Evolutionary conservation across 1,140 invertebrate species (phyloP), one percentile per base, ranked within the genome.

Genomic region (Latrodectus geometricus): DNA sequence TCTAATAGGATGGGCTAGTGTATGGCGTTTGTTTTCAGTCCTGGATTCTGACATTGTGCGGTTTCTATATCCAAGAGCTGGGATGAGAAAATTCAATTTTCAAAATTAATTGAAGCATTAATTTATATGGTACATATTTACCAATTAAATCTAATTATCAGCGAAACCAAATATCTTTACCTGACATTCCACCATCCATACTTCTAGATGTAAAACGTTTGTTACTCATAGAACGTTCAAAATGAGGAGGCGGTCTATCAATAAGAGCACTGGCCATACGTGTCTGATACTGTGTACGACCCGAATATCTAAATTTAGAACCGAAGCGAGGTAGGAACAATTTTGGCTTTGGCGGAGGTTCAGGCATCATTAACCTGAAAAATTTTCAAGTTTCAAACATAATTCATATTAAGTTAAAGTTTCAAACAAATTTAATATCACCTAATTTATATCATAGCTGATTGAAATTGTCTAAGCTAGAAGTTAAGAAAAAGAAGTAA

Each of bases 261-360:
- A 97, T 96, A 2, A 95, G 94, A 52, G 90, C 89, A 52, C 91
- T 91, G 8, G 94, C 95, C 90, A 96, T 95, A 89, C 96, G 95
- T 20, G 97, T 96, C 92, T 99, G 97, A 91, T 98, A 98, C 91
- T 98, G 96, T 83, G 98, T 99, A 89, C 97, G 93, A 8, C 98
- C 97, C 73, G 96, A 97, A 92, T 98, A 99, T 66, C 97, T 94
- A 92, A 98, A 99, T 89, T 96, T 96, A 21, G 97, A 98, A 20
- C 97, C 97, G 88, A 99, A 94, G 89, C 96, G 93, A 81, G 97
- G 97, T 65, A 92, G 89, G 90, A 98, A 95, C 87, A 97, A 90
- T 72, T 95, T 94, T 54, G 94, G 92, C 92, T 95, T 95, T 90
- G 95, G 93, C 88, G 95, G 94, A 84, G 95, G 94, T 91, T 98